These are phyloP conservation scores for Gila robusta DNA, from an alignment of 2,797 vertebrate genomes.

Conservation along the genomic window DNA sequence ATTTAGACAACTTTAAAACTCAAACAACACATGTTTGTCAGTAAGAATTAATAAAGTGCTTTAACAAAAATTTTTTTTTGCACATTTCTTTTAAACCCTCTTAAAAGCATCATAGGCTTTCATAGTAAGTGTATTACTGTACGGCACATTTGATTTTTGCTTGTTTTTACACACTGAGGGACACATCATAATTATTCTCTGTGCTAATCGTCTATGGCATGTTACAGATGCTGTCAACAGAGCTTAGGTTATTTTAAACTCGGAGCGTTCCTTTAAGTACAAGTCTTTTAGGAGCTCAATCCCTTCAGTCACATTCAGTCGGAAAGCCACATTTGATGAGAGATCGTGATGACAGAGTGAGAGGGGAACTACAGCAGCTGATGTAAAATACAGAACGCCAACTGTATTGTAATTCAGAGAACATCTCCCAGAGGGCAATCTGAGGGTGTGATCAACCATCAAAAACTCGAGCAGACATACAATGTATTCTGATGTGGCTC, in stretches of 20 bases:
- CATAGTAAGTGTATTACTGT: background rate
- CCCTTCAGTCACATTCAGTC: constrained; percentile 44
- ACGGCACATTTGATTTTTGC: background rate
- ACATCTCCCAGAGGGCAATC: constrained; percentile 46
- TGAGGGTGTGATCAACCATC: constrained; percentile 51
- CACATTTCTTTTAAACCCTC: background rate
- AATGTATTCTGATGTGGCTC: constrained; percentile 44
- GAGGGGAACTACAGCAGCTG: constrained; percentile 27
- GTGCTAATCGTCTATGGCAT: constrained; percentile 21
- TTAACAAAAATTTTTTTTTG: background rate
- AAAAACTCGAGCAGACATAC: constrained; percentile 43
- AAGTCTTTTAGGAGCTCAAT: constrained; percentile 73
- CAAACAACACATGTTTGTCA: background rate
- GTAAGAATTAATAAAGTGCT: background rate
- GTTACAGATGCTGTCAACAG: constrained; percentile 43
- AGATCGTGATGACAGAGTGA: constrained; percentile 27
- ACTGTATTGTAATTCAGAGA: constrained; percentile 47
- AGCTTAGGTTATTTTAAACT: constrained; percentile 29
- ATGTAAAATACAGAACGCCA: constrained; percentile 25
- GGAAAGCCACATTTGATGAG: constrained; percentile 1
- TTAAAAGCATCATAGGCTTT: background rate
- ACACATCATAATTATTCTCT: background rate
- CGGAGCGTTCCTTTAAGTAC: constrained; percentile 57
- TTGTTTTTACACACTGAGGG: background rate
- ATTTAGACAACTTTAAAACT: background rate